phyloP scores from a whole-genome alignment of 2,797 vertebrate genomes.

The Cercopithecus mitis region DNA sequence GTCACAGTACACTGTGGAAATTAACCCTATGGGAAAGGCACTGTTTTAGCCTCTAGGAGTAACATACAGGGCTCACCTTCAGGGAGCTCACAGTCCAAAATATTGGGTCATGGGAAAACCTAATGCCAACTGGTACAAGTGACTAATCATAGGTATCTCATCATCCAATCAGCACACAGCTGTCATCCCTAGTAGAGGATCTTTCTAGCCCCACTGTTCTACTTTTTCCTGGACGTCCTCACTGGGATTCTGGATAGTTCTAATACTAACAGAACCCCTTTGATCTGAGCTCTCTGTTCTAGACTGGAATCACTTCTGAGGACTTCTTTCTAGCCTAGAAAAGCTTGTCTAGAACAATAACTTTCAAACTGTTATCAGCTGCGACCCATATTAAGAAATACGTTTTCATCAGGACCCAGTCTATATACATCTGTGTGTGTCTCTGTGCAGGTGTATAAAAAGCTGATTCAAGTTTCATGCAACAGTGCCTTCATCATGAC shows the following conservation, averaged over 20 bases:
- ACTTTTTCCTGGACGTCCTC: neutral
- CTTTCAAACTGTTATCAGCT: neutral
- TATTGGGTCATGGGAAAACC: neutral
- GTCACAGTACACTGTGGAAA: neutral
- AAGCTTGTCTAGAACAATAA: neutral
- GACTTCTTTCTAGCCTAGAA: neutral
- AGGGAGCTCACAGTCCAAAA: neutral
- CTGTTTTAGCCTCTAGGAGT: neutral
- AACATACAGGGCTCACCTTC: neutral
- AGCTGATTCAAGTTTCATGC: neutral
- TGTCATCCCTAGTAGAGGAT: neutral
- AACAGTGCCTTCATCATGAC: neutral
- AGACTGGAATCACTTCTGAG: neutral
- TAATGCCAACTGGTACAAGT: neutral
- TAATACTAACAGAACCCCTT: neutral
- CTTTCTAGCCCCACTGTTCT: neutral
- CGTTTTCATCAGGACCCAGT: neutral
- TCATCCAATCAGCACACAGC: neutral
- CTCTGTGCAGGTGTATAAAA: neutral
- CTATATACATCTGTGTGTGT: neutral
- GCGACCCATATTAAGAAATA: neutral
- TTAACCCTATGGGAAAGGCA: neutral
- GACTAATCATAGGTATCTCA: neutral
- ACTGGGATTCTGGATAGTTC: neutral
- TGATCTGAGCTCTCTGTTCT: neutral